These are phyloP conservation scores for Lepus timidus DNA, from an alignment of 2,113 vertebrate genomes.

Conservation along the genomic window DNA sequence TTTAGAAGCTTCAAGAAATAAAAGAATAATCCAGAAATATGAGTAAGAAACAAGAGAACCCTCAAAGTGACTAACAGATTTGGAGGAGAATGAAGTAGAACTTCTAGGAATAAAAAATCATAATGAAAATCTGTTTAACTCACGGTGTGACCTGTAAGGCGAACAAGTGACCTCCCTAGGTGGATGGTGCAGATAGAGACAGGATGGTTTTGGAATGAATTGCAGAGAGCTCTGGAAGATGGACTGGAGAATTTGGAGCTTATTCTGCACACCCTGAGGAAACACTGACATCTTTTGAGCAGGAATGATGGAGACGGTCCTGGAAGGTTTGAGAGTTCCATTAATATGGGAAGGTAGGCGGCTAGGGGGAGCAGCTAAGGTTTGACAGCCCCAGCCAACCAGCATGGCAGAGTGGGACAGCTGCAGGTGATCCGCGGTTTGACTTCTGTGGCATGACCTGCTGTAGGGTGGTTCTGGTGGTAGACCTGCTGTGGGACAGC, in stretches of 20 bases:
- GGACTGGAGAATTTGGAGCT: not conserved
- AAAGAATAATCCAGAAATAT: not conserved
- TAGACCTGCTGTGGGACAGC: no score
- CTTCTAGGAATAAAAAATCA: not conserved
- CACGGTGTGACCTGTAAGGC: not conserved
- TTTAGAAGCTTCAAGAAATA: constrained; percentile 4
- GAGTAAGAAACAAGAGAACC: not conserved
- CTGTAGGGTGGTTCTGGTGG: no score
- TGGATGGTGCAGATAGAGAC: not conserved
- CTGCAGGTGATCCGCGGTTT: no score
- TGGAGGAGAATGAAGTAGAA: not conserved
- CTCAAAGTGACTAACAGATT: not conserved
- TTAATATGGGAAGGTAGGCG: not conserved
- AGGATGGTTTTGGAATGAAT: not conserved
- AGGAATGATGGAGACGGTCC: not conserved
- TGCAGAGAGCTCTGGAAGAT: not conserved
- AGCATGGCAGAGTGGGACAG: no score
- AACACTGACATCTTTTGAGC: not conserved
- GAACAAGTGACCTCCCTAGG: not conserved
- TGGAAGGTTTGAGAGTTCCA: not conserved
- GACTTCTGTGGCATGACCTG: no score
- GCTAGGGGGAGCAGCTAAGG: no score
- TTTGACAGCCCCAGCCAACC: no score
- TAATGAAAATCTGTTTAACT: not conserved
- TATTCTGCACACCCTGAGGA: not conserved